Evolutionary conservation across 2,888 invertebrate species (phyloP), one percentile per base, ranked within the genome.

Genomic region (Trissolcus japonicus): DNA sequence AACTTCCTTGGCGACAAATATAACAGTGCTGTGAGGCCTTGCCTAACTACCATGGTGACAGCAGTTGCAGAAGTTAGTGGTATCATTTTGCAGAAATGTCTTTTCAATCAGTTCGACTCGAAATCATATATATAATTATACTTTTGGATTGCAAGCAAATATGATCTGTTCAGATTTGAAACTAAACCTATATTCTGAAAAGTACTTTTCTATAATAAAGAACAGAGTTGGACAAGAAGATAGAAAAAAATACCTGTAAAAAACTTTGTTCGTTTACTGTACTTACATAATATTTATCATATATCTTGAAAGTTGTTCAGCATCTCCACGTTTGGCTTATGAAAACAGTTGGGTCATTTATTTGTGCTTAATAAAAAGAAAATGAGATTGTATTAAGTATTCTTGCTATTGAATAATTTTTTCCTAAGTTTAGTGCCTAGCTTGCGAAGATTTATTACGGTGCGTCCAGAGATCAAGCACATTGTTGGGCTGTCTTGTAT

Each of bases 21-120:
- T 74, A 74, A 74, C 74, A 74, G 72, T 57, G 48, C 60, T 57
- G 60, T 63, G 62, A 62, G 66, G 62, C 66, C 74, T 35, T 35
- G 35, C 35, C 69, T 78, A 40, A 61, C 46, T 69, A 53, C 56
- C 60, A 43, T n/a, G 59, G 76, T 11, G 63, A 51, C 68, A 77
- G 73, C 56, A 56, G 72, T 53, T 55, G 54, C 43, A 66, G 60
- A 17, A 17, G 51, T 65, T 59, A 41, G 59, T 40, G n/a, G 50
- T 60, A 51, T 66, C 59, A 65, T 66, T 73, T 55, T 65, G 53
- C 50, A 60, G 41, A 40, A 60, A 59, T 50, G 65, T 11, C 14
- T 62, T 53, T 54, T 7, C 35, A 7, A 62, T 46, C 46, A 63
- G 63, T 19, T 63, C 48, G 48, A 56, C 41, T 46, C 17, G 11